These are phyloP conservation scores for Netelia virgata DNA, from an alignment of 2,888 invertebrate species.

Conservation along the genomic window DNA sequence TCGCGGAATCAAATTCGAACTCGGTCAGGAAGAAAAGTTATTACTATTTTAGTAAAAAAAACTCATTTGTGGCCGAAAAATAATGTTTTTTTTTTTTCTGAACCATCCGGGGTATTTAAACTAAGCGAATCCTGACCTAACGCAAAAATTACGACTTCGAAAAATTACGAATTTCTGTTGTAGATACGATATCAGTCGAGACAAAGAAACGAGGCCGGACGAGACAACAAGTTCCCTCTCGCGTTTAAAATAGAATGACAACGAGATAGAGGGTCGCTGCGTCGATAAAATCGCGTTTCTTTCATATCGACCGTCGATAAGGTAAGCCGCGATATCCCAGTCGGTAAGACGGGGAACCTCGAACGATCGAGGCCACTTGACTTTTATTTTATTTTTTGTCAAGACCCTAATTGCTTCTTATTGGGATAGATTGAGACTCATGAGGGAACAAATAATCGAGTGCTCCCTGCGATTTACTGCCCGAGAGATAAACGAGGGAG, in stretches of 20 bases:
- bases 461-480: not conserved
- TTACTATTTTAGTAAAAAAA: not conserved
- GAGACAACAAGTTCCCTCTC: conserved; percentile 28
- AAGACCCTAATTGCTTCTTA: conserved; percentile 77
- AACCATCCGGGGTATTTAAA: not conserved
- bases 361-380: not conserved
- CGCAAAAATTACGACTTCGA: not conserved
- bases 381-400: conserved; percentile 37
- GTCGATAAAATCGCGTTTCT: not conserved
- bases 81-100: not conserved
- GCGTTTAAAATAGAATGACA: not conserved
- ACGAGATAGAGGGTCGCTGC: conserved; percentile 40
- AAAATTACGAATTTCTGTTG: conserved; percentile 4
- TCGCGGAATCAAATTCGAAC: not conserved
- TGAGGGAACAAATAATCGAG: conserved; percentile 71
- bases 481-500: conserved; percentile 1
- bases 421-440: conserved; percentile 78
- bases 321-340: not conserved
- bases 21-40: not conserved
- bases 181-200: conserved; percentile 54
- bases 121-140: conserved; percentile 35
- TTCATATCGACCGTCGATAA: conserved; percentile 55
- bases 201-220: conserved; percentile 18
- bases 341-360: not conserved
- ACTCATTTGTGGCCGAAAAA: not conserved